Conservation (phyloP, 2,888 invertebrate genomes). For the Heteromurus nitidus region DNA sequence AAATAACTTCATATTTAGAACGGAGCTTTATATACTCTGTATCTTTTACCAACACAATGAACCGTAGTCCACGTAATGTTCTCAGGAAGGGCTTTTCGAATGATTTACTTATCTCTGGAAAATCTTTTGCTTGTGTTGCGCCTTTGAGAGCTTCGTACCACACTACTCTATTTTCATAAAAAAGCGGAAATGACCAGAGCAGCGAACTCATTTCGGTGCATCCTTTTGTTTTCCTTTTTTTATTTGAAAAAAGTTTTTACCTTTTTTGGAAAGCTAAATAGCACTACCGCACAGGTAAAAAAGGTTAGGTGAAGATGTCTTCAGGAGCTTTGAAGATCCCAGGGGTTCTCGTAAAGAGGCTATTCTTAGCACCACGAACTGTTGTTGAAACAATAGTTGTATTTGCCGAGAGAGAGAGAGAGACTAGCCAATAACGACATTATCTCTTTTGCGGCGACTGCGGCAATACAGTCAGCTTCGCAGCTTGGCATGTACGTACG, state of each 20-base stretch:
- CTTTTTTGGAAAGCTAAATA: conserved; percentile 15
- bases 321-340: conserved; percentile 63
- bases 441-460: conserved; percentile 53
- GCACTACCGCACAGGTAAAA: conserved; percentile 48
- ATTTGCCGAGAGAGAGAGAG: conserved; percentile 55
- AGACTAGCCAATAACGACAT: conserved; percentile 51
- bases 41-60: neutral
- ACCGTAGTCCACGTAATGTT: neutral
- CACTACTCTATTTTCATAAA: neutral
- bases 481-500: conserved; percentile 28
- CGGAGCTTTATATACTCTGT: too few species aligned
- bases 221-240: conserved; percentile 27
- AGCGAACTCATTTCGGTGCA: conserved; percentile 43
- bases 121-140: neutral
- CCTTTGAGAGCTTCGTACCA: neutral
- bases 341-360: conserved; percentile 66
- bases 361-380: conserved; percentile 64
- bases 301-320: conserved; percentile 44
- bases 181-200: conserved; percentile 57
- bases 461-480: neutral
- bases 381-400: conserved; percentile 60
- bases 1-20: conserved; percentile 54
- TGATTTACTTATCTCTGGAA: conserved; percentile 52
- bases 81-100: conserved; percentile 7
- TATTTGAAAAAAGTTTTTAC: conserved; percentile 8